phyloP scores from a whole-genome alignment of 2,113 vertebrate species.

The Oostethus manadensis region DNA sequence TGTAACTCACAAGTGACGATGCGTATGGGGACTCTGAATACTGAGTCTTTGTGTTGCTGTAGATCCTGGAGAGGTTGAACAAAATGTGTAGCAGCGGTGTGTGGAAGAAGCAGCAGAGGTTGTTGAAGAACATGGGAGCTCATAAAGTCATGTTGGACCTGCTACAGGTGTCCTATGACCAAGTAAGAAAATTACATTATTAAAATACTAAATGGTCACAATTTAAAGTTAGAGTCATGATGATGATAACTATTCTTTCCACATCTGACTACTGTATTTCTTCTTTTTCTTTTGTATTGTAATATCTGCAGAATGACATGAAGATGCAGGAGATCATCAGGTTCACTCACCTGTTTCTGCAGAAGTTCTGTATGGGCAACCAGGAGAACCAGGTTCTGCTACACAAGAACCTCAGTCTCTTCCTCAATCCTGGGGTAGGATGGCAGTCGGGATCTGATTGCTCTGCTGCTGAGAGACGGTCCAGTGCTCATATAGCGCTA shows the following conservation, averaged over 20 bases:
- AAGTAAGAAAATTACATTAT: constrained; percentile 65
- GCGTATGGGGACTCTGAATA: no score
- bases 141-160: constrained; percentile 98
- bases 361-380: constrained; percentile 94
- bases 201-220: no score
- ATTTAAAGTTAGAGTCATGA: no score
- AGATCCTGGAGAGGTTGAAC: constrained; percentile 91
- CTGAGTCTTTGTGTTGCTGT: constrained; percentile 1
- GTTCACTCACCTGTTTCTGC: constrained; percentile 92
- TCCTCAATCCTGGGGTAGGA: constrained; percentile 88
- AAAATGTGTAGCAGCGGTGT: constrained; percentile 92
- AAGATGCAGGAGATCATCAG: constrained; percentile 97
- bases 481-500: no score
- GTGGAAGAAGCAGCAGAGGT: constrained; percentile 93
- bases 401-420: constrained; percentile 90
- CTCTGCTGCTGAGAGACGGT: no score
- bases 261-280: not conserved
- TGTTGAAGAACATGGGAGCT: constrained; percentile 96
- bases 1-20: no score
- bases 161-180: constrained; percentile 92
- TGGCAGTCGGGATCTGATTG: no score
- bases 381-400: constrained; percentile 92
- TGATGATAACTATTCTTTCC: not conserved
- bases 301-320: constrained; percentile 74
- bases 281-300: not conserved